Evolutionary conservation across 2,888 invertebrate genomes (phyloP).

Genomic region (Bembecia ichneumoniformis): DNA sequence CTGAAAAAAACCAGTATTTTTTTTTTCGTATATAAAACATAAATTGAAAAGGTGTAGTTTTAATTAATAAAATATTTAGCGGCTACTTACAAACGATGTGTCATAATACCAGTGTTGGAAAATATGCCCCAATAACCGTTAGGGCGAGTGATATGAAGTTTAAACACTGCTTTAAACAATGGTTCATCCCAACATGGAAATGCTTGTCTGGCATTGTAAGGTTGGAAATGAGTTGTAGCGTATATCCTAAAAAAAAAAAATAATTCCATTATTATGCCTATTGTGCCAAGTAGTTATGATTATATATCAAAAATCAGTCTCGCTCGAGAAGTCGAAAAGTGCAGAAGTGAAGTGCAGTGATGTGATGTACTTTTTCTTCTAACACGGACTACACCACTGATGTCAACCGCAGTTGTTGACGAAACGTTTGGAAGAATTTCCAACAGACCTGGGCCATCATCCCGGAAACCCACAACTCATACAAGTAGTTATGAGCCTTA

Average conservation of each 20-base stretch:
- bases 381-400: too few relatives aligned
- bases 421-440: too few relatives aligned
- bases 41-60: background rate
- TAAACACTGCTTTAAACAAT: constrained; percentile 82
- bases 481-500: too few relatives aligned
- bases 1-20: background rate
- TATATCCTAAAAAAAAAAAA: constrained; percentile 37
- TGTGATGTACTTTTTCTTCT: too few relatives aligned
- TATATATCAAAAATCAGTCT: too few relatives aligned
- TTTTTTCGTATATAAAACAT: background rate
- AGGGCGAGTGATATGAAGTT: constrained; percentile 75
- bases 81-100: constrained; percentile 25
- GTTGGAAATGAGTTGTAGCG: constrained; percentile 83
- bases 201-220: constrained; percentile 83
- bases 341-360: too few relatives aligned
- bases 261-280: too few relatives aligned
- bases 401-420: too few relatives aligned
- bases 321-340: too few relatives aligned
- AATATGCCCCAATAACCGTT: constrained; percentile 53
- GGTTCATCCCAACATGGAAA: constrained; percentile 94
- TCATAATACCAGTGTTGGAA: constrained; percentile 74
- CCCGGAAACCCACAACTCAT: too few relatives aligned
- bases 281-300: too few relatives aligned
- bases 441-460: too few relatives aligned
- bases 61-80: background rate